phyloP scores from a whole-genome alignment of 2,797 vertebrate species.

The Taeniopygia guttata region DNA sequence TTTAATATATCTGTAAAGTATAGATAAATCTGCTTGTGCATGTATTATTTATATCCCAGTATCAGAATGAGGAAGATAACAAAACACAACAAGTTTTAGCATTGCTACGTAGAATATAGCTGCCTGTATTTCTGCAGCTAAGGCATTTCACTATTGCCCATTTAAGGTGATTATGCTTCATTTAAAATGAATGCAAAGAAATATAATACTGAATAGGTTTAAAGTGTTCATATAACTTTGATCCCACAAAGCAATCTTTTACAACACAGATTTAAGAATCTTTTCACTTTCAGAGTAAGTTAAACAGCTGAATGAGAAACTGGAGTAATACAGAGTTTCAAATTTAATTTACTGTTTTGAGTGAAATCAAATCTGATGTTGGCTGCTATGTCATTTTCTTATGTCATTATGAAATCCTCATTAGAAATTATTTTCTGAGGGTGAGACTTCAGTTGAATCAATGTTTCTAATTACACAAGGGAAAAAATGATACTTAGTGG shows the following conservation, averaged over 20 bases:
- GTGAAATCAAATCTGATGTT: neutral
- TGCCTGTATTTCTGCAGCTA: neutral
- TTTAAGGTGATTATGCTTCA: neutral
- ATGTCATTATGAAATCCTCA: neutral
- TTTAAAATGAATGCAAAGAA: neutral
- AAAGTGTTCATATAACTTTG: neutral
- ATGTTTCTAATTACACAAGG: neutral
- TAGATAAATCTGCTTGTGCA: slow-evolving; percentile 17
- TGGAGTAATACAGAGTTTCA: neutral
- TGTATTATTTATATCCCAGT: slow-evolving; percentile 8
- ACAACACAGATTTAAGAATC: neutral
- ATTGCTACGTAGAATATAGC: neutral
- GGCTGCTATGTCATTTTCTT: neutral
- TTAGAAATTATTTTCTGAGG: neutral
- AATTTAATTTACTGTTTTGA: neutral
- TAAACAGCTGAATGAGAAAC: neutral
- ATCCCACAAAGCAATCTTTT: neutral
- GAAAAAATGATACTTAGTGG: neutral
- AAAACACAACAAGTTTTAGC: neutral
- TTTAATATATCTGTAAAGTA: slow-evolving; percentile 10
- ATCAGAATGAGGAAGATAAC: neutral
- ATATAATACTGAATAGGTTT: neutral
- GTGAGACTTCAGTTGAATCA: neutral
- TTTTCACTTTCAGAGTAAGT: neutral
- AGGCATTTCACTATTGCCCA: neutral